phyloP scores from a whole-genome alignment of 2,888 invertebrate genomes.

The Scaeva pyrastri region DNA sequence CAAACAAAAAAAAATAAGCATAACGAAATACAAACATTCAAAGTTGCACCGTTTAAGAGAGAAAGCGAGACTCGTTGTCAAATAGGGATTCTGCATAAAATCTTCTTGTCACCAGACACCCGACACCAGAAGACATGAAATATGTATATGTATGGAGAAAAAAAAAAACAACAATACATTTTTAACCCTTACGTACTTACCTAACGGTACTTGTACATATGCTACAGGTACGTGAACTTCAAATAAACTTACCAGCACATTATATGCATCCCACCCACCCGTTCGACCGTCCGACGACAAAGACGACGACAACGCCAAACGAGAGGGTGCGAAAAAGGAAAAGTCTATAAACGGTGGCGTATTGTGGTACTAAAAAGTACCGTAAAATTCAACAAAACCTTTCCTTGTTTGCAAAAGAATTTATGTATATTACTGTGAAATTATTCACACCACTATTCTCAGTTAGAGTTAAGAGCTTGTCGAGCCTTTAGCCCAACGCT shows the following conservation, averaged over 20 bases:
- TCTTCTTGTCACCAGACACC: conserved; percentile 40
- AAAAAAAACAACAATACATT: conserved; percentile 18
- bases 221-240: conserved; percentile 61
- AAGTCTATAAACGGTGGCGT: too few species aligned
- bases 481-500: not conserved
- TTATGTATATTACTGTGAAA: not conserved
- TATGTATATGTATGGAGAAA: not conserved
- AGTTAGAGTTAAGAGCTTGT: not conserved
- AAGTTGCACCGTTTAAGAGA: conserved; percentile 27
- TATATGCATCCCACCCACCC: conserved; percentile 13
- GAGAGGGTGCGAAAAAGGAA: too few species aligned
- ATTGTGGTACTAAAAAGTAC: not conserved
- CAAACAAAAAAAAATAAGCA: conserved; percentile 8
- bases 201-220: not conserved
- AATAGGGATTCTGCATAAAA: conserved; percentile 22
- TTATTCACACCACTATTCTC: not conserved
- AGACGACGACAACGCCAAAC: too few species aligned
- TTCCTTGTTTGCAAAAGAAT: conserved; percentile 35
- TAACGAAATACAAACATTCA: conserved; percentile 59
- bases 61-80: conserved; percentile 13
- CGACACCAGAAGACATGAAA: conserved; percentile 17
- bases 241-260: conserved; percentile 41
- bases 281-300: too few species aligned
- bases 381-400: not conserved
- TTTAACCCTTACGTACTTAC: conserved; percentile 27